These are phyloP conservation scores for Prionace glauca DNA, from an alignment of 2,797 vertebrate species.

Conservation along the genomic window DNA sequence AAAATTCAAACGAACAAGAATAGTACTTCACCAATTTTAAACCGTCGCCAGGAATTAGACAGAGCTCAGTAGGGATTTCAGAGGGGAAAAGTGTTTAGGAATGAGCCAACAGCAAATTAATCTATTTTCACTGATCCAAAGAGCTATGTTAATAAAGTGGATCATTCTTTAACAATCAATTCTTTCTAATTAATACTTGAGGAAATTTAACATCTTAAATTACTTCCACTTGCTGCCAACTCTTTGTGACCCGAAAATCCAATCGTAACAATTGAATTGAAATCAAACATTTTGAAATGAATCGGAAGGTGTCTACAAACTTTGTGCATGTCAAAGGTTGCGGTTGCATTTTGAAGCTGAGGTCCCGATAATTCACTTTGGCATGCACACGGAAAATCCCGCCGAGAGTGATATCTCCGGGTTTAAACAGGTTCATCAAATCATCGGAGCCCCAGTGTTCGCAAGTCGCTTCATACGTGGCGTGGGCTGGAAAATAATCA, in stretches of 20 bases:
- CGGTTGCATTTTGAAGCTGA: slow-evolving; percentile 57
- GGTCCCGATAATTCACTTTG: slow-evolving; percentile 51
- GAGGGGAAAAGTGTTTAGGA: no score
- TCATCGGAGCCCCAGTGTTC: slow-evolving; percentile 46
- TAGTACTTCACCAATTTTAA: neutral
- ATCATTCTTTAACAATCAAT: neutral
- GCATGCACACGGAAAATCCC: slow-evolving; percentile 68
- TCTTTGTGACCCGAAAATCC: neutral
- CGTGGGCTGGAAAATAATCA: slow-evolving; percentile 42
- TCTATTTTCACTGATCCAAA: neutral
- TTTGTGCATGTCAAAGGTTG: slow-evolving; percentile 55
- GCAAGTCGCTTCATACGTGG: slow-evolving; percentile 48
- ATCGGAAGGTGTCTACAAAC: slow-evolving; percentile 50
- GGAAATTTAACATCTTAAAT: neutral
- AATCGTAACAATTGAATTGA: neutral
- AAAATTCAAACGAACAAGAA: no score
- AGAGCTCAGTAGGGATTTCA: no score
- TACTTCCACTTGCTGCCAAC: neutral
- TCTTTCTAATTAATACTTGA: neutral
- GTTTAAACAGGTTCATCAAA: slow-evolving; percentile 54
- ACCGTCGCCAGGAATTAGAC: neutral
- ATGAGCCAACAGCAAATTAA: neutral
- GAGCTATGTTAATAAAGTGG: no score
- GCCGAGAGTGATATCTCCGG: slow-evolving; percentile 63
- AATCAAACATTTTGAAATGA: neutral